Conservation (phyloP, 2,797 vertebrate genomes). For the Poliocrania exsul region DNA sequence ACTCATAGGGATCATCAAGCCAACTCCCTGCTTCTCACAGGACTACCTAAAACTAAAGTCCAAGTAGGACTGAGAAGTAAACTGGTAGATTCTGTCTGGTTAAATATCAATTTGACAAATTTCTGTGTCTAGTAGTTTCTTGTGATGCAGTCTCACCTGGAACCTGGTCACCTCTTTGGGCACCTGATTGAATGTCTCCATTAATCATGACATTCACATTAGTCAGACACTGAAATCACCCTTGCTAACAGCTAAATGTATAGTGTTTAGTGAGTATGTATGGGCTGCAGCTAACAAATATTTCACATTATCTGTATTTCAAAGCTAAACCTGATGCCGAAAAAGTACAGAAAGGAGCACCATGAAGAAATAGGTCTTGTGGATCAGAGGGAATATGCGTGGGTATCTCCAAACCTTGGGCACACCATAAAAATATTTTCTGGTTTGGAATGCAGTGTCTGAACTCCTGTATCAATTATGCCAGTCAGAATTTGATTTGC, state of each 20-base stretch:
- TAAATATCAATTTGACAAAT: background rate
- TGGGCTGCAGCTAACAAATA: background rate
- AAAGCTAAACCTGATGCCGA: background rate
- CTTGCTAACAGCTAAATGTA: background rate
- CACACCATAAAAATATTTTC: background rate
- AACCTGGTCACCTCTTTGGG: background rate
- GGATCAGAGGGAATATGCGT: background rate
- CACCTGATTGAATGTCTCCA: background rate
- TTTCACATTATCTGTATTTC: background rate
- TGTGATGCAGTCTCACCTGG: constrained; percentile 17
- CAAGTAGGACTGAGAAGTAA: background rate
- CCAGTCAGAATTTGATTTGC: background rate
- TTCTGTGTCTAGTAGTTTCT: constrained; percentile 31
- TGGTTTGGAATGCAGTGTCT: background rate
- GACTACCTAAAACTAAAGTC: background rate
- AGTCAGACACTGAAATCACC: constrained; percentile 39
- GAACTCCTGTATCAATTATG: background rate
- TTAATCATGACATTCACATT: background rate
- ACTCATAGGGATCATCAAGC: background rate
- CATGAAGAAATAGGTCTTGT: background rate
- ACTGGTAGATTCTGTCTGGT: background rate
- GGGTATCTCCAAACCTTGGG: background rate
- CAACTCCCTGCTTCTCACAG: background rate
- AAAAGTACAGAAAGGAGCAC: background rate
- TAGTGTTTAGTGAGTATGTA: background rate